These are phyloP conservation scores for Chloropsis cyanopogon DNA, from an alignment of 2,113 vertebrate genomes.

Conservation along the genomic window DNA sequence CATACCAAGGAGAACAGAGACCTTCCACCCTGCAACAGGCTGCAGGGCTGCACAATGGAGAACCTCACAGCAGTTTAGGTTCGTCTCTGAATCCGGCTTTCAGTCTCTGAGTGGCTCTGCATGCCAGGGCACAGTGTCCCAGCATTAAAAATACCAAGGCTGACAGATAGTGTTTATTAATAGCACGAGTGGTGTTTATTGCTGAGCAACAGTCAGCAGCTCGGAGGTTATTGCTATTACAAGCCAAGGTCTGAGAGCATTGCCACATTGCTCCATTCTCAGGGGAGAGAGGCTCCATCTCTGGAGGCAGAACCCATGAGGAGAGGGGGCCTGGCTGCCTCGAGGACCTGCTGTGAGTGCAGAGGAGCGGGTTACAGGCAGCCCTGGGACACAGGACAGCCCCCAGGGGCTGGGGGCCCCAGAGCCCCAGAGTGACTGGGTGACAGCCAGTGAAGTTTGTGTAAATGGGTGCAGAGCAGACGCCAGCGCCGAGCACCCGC, in stretches of 20 bases:
- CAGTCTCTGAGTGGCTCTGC: neutral
- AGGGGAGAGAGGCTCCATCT: neutral
- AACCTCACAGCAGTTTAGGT: neutral
- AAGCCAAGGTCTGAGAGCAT: conserved; percentile 60
- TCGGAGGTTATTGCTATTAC: conserved; percentile 58
- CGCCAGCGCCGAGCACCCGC: fast-evolving
- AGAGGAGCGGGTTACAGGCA: neutral
- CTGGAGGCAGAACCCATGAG: neutral
- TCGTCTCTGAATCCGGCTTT: conserved; percentile 27
- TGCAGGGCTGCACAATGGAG: neutral
- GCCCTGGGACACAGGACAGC: neutral
- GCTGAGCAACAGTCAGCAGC: conserved; percentile 70
- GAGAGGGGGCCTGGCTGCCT: neutral
- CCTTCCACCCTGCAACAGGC: neutral
- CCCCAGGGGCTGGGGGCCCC: fast-evolving
- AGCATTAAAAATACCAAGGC: conserved; percentile 70
- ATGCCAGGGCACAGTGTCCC: conserved; percentile 62
- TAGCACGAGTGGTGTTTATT: conserved; percentile 67
- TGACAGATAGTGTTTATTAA: conserved; percentile 71
- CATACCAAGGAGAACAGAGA: neutral
- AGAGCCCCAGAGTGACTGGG: fast-evolving
- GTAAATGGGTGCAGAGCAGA: neutral
- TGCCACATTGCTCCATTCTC: conserved; percentile 38
- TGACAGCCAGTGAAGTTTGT: neutral
- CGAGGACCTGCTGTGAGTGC: fast-evolving